Base-by-base conservation (phyloP, 2,797 vertebrate genomes). In the Liparis tanakae region DNA sequence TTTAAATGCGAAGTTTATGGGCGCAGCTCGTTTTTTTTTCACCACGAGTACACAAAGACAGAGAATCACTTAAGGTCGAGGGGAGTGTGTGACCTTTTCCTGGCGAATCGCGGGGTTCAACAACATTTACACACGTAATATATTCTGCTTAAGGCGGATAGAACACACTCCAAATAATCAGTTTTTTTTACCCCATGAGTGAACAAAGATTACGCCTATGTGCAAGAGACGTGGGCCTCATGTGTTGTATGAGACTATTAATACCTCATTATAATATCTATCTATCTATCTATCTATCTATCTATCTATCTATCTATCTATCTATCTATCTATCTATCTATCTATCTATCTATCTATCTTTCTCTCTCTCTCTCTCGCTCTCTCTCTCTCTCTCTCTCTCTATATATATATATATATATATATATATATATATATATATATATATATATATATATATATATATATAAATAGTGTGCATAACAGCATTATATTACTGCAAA, bases 1-100 rank as follows among this genome's bases (percentile, higher is more conserved):
- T 95, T 95, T 94, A 95, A 95, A 95, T 94, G 93, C 93, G 93
- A 93, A 94, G 92, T 95, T 95, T 95, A 95, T 95, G 94, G 94
- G 93, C 93, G 85, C 91, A 94, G 93, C 90, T 92, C 89, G 85
- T 88, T 91, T 90, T 91, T 90, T 88, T 91, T 86, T 78, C 91
- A 89, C 90, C 86, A 88, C 88, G 86, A 88, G 85, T 91, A 92
- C 93, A 95, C 93, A 94, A 95, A 94, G 94, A 91, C 89, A 70
- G 83, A 91, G 92, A 93, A 94, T 92, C 93, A 94, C 92, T 93
- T 89, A 86, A 92, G 94, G 94, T 95, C 94, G 93, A 95, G 93
- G 94, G 93, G 94, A 95, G 95, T 95, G 94, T 95, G 94, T 95
- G 95, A 95, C 95, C 95, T 95, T 93, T 95, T 88, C 85, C 86